These are phyloP conservation scores for Hydrochoerus hydrochaeris DNA, from an alignment of 2,113 vertebrate species.

Conservation along the genomic window DNA sequence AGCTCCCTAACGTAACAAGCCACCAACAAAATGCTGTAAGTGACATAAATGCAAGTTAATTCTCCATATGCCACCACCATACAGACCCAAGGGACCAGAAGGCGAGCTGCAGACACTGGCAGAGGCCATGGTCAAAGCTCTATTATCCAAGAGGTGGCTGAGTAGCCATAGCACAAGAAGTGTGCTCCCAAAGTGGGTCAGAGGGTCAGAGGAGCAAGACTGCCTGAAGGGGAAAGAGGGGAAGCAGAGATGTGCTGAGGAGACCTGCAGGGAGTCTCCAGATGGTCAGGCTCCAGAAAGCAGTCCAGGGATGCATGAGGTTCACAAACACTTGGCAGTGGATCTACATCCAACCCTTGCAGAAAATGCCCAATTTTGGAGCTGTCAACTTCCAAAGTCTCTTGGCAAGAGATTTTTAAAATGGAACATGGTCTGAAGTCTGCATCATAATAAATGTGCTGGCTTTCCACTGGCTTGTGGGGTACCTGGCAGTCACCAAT, in stretches of 20 bases:
- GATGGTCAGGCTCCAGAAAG: neutral
- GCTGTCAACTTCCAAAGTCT: neutral
- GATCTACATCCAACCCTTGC: neutral
- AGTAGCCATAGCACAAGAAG: neutral
- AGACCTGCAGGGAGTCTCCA: neutral
- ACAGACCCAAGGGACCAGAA: neutral
- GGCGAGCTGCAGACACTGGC: neutral
- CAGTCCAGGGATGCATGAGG: neutral
- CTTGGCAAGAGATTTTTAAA: neutral
- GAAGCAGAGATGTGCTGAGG: too few species aligned
- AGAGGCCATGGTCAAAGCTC: neutral
- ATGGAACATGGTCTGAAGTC: neutral
- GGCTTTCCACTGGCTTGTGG: neutral
- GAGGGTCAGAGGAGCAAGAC: neutral
- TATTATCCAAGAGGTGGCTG: neutral
- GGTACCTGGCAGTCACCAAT: neutral
- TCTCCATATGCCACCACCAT: neutral
- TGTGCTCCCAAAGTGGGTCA: neutral
- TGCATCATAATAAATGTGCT: fast-evolving
- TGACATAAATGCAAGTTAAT: neutral
- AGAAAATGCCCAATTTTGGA: neutral
- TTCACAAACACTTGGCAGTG: neutral
- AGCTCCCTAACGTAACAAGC: neutral
- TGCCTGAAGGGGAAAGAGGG: neutral
- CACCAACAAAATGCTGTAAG: too few species aligned